Percentiles rank a stretch among this genome's conserved stretches.
Evolutionary conservation across 2,888 invertebrate genomes (phyloP).

Genomic region (Alviniconcha strummeri): DNA sequence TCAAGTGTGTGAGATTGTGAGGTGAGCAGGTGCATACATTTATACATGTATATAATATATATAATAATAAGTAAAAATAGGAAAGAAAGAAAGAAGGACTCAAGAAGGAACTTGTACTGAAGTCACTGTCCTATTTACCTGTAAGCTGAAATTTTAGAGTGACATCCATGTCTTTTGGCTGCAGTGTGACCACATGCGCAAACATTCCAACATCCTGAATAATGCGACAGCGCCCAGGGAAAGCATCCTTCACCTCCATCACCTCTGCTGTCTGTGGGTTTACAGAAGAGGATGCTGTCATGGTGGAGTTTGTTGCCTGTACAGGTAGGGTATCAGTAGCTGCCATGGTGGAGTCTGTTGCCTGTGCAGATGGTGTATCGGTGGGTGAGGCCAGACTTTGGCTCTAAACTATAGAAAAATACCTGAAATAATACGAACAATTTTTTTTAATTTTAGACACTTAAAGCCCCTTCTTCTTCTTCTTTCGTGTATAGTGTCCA

Average conservation of each 20-base stretch:
- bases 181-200: slow-evolving; percentile 59
- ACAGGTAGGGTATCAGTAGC: neutral
- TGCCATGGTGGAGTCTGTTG: neutral
- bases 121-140: slow-evolving; percentile 46
- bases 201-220: slow-evolving; percentile 61
- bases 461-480: neutral
- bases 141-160: slow-evolving; percentile 66
- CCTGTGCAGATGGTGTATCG: neutral
- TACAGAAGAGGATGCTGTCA: slow-evolving; percentile 3
- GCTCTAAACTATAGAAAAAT: neutral
- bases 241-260: slow-evolving; percentile 41
- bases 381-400: slow-evolving; percentile 8
- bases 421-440: neutral
- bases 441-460: neutral
- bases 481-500: neutral
- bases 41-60: no score
- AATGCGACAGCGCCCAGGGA: slow-evolving; percentile 54
- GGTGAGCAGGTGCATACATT: no score
- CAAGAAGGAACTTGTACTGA: no score
- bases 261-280: slow-evolving; percentile 44
- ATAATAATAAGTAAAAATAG: no score
- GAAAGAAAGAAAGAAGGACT: no score
- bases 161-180: slow-evolving; percentile 58
- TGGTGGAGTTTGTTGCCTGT: neutral
- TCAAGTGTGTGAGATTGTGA: no score